A percentile compares a stretch with the other conserved stretches of the same genome.
phyloP scores from a whole-genome alignment of 2,888 invertebrate species.

The Cheiracanthium punctorium region DNA sequence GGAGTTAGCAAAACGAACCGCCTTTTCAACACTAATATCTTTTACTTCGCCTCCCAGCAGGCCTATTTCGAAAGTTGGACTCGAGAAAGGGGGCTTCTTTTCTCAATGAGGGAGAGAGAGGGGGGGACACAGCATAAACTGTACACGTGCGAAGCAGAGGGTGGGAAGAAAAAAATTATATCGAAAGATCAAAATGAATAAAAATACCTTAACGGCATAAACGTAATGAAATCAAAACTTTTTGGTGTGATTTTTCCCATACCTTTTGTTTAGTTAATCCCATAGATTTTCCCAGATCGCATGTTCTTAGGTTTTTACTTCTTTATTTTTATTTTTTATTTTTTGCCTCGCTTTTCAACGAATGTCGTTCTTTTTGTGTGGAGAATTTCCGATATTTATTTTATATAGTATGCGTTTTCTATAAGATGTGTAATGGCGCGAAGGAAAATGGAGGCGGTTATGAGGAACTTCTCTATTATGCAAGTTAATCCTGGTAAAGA shows the following conservation, averaged over 20 bases:
- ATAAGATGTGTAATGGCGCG: too few species aligned
- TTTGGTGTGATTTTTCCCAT: constrained; percentile 13
- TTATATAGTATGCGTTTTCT: background rate
- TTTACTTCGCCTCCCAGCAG: background rate
- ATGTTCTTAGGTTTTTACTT: constrained; percentile 14
- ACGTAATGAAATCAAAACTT: constrained; percentile 29
- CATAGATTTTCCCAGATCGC: background rate
- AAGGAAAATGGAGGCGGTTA: background rate
- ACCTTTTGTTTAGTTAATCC: constrained; percentile 15
- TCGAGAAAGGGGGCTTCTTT: background rate
- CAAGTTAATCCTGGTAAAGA: background rate
- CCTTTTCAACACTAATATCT: background rate
- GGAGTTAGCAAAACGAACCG: constrained; percentile 39
- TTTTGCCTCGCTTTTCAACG: background rate
- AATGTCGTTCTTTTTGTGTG: background rate
- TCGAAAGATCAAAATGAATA: background rate
- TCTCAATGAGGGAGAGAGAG: too few species aligned
- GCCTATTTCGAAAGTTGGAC: constrained; percentile 48
- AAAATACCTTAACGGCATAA: constrained; percentile 1
- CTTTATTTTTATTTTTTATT: background rate
- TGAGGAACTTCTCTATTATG: background rate
- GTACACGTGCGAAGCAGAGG: background rate
- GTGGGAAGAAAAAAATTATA: background rate
- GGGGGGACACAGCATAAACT: background rate
- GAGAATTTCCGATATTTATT: background rate